Evolutionary conservation across 2,113 vertebrate genomes (phyloP), one percentile per base, ranked within the genome.

Genomic region (Geococcyx californianus): DNA sequence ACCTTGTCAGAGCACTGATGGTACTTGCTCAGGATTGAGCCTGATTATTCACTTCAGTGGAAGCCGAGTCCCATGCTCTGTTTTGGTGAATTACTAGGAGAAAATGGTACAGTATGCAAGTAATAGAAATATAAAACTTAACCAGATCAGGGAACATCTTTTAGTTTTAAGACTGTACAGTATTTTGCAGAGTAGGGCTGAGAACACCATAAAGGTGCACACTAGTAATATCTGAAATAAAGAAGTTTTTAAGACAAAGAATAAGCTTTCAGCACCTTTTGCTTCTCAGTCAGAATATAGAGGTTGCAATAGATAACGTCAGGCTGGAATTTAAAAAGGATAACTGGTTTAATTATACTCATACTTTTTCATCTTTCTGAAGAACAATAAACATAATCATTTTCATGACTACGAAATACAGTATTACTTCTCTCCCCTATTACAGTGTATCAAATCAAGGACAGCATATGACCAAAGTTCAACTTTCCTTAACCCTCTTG

Each of bases 291-390:
- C 66, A 93, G 66, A 88, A 82, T 47, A 58, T 11, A 51, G 36
- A 76, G 56, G 44, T 82, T 36, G 66, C 44, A 89, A 84, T 29
- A 93, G 62, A 18, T 47, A 87, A 44, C 51, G 86, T 64, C 66
- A 68, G 33, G 86, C 4, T 81, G 47, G 93, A 89, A 52, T 83
- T 93, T 89, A n/a, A 85, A 95, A 78, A 78, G 59, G 45, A 69
- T 95, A 94, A 83, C 62, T 96, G n/a, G 28, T 93, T 97, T 97
- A 97, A 97, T 96, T 82, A 92, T 79, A 85, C 16, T 72, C 84
- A 76, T 95, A 70, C 80, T 96, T 93, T 95, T 88, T 64, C 74
- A 63, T 87, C 47, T 70, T 95, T 68, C 89, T 93, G 55, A 91
- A 84, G 89, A 97, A 96, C 63, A 96, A 95, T 92, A 89, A 20